Evolutionary conservation across 1,140 invertebrate species (phyloP), one percentile per base, ranked within the genome.

Genomic region (Caenorhabditis inopinata): DNA sequence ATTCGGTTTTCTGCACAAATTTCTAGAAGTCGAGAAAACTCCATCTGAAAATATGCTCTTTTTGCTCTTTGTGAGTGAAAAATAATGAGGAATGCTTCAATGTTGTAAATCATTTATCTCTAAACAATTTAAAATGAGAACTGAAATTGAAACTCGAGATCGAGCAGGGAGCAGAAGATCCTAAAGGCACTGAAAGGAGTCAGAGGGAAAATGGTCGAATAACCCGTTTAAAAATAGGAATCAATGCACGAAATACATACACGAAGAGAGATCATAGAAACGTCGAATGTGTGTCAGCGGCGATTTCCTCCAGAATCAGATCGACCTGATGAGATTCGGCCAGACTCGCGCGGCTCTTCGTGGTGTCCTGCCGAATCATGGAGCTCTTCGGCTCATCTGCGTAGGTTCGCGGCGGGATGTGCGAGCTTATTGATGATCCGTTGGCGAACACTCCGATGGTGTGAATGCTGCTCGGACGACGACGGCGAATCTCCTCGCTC

Each of bases 281-380:
- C 9, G 79, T 80, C 9, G 79, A 73, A 7, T 80, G 12, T n/a
- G 58, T 58, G 21, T 80, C 49, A 0, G 68, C 73, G 1, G 79
- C 73, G 25, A 80, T 80, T 35, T 80, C 68, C n/a, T 80, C 79
- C 12, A 80, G 35, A 46, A 80, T 73, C 16, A 80, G n/a, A 35
- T 80, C 79, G 32, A 80, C 73, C 25, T 80, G 79, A 35, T 73
- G 48, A 29, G 48, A 42, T 53, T 76, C 75, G n/a, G 46, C 45
- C 1, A 76, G 14, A 51, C 48, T 76, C n/a, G 48, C 12, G 51
- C 29, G 14, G 16, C 46, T 46, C 23, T 75, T 75, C 12, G 42
- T n/a, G 4, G 42, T 75, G 35, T 75, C 42, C 23, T 49, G 48
- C 16, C 45, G 25, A 53, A 42, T 76, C 75, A 76, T 76, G 51